Percentiles rank a stretch among this genome's conserved stretches.
phyloP scores from a whole-genome alignment of 2,797 vertebrate species.

The Halcyon badia region DNA sequence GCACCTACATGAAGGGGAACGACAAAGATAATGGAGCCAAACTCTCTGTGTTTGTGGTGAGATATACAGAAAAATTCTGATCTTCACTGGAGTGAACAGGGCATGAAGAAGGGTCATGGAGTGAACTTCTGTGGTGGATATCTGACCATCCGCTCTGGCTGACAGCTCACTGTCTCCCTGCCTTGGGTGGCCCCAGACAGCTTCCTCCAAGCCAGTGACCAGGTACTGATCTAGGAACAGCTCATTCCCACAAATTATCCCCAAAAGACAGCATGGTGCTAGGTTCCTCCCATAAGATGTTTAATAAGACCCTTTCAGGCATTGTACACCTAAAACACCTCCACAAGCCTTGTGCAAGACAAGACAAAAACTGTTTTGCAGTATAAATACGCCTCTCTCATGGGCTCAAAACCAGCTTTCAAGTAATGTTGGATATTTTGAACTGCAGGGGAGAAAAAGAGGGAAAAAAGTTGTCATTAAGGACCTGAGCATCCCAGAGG shows the following conservation, averaged over 20 bases:
- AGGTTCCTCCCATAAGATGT: not conserved
- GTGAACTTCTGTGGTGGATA: not conserved
- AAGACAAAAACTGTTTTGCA: not conserved
- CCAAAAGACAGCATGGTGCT: not conserved
- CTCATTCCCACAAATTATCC: not conserved
- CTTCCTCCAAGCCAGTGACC: not conserved
- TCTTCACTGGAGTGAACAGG: not conserved
- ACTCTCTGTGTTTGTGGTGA: not conserved
- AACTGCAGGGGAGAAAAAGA: rapidly evolving
- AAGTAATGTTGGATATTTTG: not conserved
- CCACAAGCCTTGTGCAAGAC: rapidly evolving
- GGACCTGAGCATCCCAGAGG: not conserved
- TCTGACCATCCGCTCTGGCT: not conserved
- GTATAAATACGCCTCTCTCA: not conserved
- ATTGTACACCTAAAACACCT: not conserved
- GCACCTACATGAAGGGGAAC: not conserved
- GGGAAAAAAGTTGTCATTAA: not conserved
- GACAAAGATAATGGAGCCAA: not conserved
- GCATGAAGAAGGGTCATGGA: not conserved
- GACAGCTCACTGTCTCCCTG: not conserved
- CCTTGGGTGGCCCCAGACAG: not conserved
- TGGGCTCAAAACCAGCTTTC: not conserved
- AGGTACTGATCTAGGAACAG: not conserved
- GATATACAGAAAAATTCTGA: not conserved
- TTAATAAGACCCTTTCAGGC: not conserved